Conservation (phyloP, 2,113 vertebrate genomes). For the Holacanthus passer region DNA sequence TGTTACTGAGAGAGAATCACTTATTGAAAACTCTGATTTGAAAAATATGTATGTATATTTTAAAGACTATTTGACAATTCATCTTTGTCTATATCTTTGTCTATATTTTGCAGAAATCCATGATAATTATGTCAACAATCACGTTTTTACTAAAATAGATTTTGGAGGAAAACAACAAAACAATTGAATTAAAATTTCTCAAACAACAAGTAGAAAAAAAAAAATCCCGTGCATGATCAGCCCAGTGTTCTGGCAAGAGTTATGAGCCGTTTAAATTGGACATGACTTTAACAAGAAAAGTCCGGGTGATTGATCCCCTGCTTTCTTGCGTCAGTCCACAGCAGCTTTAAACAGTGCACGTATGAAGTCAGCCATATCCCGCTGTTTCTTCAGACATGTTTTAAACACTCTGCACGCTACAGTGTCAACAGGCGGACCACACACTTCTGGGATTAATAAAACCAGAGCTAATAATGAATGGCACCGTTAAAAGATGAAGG, state of each 20-base stretch:
- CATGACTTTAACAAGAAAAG: conserved; percentile 58
- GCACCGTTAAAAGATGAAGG: conserved; percentile 45
- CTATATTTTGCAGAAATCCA: too few relatives aligned
- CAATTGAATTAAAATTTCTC: not conserved
- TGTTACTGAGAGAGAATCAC: conserved; percentile 22
- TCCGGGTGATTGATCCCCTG: conserved; percentile 48
- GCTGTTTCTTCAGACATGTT: conserved; percentile 55
- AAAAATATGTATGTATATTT: not conserved
- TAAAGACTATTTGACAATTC: not conserved
- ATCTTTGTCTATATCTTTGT: too few relatives aligned
- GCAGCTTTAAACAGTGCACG: conserved; percentile 39
- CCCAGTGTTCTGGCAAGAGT: conserved; percentile 18
- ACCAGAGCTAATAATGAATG: conserved; percentile 48
- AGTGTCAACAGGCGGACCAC: conserved; percentile 62
- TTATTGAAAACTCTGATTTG: not conserved
- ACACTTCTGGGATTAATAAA: conserved; percentile 66
- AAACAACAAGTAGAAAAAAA: not conserved
- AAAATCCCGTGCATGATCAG: not conserved
- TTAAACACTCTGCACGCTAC: conserved; percentile 47
- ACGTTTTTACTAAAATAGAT: not conserved
- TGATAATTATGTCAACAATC: too few relatives aligned
- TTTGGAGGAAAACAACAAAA: not conserved
- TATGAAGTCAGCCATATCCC: conserved; percentile 50
- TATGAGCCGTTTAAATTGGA: conserved; percentile 44
- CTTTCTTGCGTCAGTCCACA: conserved; percentile 48